Percentiles rank a stretch among this genome's conserved stretches.
Evolutionary conservation across 1,140 invertebrate genomes (phyloP).

Genomic region (Lepidurus arcticus): DNA sequence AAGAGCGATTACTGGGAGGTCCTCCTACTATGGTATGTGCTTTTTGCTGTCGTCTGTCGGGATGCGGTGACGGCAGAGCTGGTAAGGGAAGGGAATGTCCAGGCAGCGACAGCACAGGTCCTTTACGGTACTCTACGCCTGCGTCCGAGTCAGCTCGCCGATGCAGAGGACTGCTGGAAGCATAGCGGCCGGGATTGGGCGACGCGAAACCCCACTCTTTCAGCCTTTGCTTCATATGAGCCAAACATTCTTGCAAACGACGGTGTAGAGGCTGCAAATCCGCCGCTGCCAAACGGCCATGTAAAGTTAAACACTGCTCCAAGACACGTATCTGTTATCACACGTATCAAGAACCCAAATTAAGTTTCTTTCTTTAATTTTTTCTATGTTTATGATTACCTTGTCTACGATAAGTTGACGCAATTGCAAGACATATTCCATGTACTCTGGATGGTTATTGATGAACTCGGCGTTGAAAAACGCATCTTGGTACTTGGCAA

Average conservation of each 20-base stretch:
- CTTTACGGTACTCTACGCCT: constrained; percentile 37
- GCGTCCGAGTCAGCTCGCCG: constrained; percentile 37
- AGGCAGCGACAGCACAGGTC: constrained; percentile 52
- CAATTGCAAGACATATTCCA: constrained; percentile 29
- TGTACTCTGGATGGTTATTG: constrained; percentile 57
- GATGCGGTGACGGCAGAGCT: constrained; percentile 45
- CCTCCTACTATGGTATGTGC: constrained; percentile 39
- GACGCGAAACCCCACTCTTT: constrained; percentile 42
- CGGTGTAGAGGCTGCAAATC: constrained; percentile 81
- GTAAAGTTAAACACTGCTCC: constrained; percentile 69
- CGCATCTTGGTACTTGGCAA: constrained; percentile 88
- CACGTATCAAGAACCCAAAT: constrained; percentile 28
- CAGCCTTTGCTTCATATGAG: constrained; percentile 65
- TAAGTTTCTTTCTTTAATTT: not conserved
- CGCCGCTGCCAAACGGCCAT: constrained; percentile 71
- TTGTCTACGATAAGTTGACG: constrained; percentile 28
- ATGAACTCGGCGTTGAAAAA: constrained; percentile 80
- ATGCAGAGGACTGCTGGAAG: constrained; percentile 34
- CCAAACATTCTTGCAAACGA: constrained; percentile 75
- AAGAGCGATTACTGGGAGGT: constrained; percentile 46
- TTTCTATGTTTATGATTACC: not conserved
- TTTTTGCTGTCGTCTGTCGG: constrained; percentile 43
- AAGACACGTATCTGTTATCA: constrained; percentile 59
- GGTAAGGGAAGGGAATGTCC: constrained; percentile 43
- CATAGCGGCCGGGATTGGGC: constrained; percentile 34